Evolutionary conservation across 2,888 invertebrate genomes (phyloP).

Genomic region (Dyspetes luteomarginatus): DNA sequence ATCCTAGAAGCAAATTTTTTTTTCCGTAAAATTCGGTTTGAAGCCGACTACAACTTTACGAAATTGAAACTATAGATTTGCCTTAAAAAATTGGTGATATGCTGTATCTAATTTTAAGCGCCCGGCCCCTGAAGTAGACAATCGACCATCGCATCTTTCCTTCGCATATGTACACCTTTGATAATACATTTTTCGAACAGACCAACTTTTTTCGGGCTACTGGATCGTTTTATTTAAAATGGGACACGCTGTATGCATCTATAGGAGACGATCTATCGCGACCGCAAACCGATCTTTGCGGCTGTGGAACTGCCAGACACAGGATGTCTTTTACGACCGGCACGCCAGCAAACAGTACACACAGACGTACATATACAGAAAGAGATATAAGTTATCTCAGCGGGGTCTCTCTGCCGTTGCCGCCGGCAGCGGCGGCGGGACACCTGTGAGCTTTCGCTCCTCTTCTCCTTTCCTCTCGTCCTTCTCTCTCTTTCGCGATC

Average conservation of each 20-base stretch:
- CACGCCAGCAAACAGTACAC: slow-evolving; percentile 56
- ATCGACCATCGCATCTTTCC: too few species aligned
- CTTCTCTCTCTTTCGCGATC: slow-evolving; percentile 17
- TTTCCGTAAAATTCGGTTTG: too few species aligned
- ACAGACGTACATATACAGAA: slow-evolving; percentile 31
- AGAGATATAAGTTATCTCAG: slow-evolving; percentile 63
- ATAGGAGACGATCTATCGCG: slow-evolving; percentile 55
- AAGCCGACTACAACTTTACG: too few species aligned
- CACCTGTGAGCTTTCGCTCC: slow-evolving; percentile 58
- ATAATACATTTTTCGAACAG: too few species aligned
- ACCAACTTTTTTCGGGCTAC: too few species aligned
- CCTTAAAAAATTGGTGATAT: too few species aligned
- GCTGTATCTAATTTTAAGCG: too few species aligned
- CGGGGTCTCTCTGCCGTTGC: slow-evolving; percentile 40
- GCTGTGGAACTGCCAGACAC: slow-evolving; percentile 62
- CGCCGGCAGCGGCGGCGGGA: slow-evolving; percentile 45
- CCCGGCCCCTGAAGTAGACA: too few species aligned
- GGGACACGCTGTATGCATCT: slow-evolving; percentile 1
- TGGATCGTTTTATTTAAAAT: too few species aligned
- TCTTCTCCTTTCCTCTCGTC: slow-evolving; percentile 22
- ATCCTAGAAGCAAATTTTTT: too few species aligned
- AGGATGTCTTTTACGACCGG: slow-evolving; percentile 65
- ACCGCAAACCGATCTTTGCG: slow-evolving; percentile 62
- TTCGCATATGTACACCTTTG: too few species aligned
- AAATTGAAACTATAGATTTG: too few species aligned